Evolutionary conservation across 1,140 invertebrate species (phyloP).

Genomic region (Drosophila watanabei): DNA sequence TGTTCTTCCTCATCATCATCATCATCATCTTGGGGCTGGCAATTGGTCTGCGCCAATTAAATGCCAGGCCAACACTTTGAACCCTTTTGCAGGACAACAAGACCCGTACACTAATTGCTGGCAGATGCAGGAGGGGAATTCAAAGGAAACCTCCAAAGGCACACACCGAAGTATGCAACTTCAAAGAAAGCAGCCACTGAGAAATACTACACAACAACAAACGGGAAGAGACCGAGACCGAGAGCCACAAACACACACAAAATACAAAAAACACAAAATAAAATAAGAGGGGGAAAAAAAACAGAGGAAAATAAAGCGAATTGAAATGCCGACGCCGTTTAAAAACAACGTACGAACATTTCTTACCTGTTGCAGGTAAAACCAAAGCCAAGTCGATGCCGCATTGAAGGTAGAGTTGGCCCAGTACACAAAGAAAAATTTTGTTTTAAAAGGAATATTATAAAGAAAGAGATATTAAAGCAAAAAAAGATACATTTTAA

Average conservation of each 20-base stretch:
- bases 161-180: conserved; percentile 81
- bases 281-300: conserved; percentile 13
- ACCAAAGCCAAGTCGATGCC: conserved; percentile 37
- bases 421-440: conserved; percentile 23
- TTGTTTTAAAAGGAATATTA: too few species aligned
- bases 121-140: conserved; percentile 72
- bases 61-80: conserved; percentile 81
- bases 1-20: conserved; percentile 3
- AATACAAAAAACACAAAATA: conserved; percentile 13
- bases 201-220: conserved; percentile 40
- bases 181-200: conserved; percentile 78
- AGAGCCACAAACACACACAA: not conserved
- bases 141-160: conserved; percentile 79
- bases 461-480: not conserved
- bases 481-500: not conserved
- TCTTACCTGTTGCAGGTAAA: conserved; percentile 83
- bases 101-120: conserved; percentile 79
- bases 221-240: conserved; percentile 31
- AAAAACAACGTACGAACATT: conserved; percentile 74
- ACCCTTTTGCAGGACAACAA: conserved; percentile 56
- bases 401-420: conserved; percentile 41
- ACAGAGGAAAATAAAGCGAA: conserved; percentile 61
- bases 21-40: conserved; percentile 23
- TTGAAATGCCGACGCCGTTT: conserved; percentile 74
- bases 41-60: conserved; percentile 82